Percentiles rank a stretch among this genome's conserved stretches.
These are phyloP conservation scores for Scleropages formosus DNA, from an alignment of 2,797 vertebrate genomes.

Conservation along the genomic window DNA sequence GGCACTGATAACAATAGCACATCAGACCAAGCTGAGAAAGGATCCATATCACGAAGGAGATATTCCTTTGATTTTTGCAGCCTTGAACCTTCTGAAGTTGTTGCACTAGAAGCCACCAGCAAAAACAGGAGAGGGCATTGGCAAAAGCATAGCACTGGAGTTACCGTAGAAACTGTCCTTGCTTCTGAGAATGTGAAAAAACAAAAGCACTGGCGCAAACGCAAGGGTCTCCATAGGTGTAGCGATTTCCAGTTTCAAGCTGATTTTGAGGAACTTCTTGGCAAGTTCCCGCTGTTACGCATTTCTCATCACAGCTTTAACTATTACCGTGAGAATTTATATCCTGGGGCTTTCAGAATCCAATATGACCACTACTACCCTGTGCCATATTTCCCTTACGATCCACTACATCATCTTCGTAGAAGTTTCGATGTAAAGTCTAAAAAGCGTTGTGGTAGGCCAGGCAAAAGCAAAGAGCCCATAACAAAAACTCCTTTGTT, in stretches of 20 bases:
- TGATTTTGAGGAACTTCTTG: conserved; percentile 87
- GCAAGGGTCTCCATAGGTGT: conserved; percentile 89
- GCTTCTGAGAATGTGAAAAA: conserved; percentile 90
- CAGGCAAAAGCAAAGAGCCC: conserved; percentile 96
- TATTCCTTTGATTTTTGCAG: conserved; percentile 95
- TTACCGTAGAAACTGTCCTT: conserved; percentile 83
- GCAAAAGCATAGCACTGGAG: conserved; percentile 79
- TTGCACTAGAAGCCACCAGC: conserved; percentile 82
- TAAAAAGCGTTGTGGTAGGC: conserved; percentile 94
- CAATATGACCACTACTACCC: conserved; percentile 98
- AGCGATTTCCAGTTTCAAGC: conserved; percentile 93
- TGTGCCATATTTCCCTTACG: conserved; percentile 89
- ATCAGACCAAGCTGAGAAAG: conserved; percentile 94
- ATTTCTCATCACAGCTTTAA: conserved; percentile 90
- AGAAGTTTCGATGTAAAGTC: conserved; percentile 92
- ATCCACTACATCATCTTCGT: conserved; percentile 89
- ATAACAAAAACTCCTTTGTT: conserved; percentile 98
- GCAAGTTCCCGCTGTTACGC: conserved; percentile 90
- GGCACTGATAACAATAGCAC: conserved; percentile 98
- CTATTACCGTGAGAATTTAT: conserved; percentile 91
- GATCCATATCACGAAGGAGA: conserved; percentile 84
- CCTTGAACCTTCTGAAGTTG: conserved; percentile 85
- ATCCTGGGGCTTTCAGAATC: conserved; percentile 94
- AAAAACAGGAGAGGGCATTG: conserved; percentile 81
- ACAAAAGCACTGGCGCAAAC: conserved; percentile 94